phyloP scores from a whole-genome alignment of 2,113 vertebrate species.

The Menidia beryllina region DNA sequence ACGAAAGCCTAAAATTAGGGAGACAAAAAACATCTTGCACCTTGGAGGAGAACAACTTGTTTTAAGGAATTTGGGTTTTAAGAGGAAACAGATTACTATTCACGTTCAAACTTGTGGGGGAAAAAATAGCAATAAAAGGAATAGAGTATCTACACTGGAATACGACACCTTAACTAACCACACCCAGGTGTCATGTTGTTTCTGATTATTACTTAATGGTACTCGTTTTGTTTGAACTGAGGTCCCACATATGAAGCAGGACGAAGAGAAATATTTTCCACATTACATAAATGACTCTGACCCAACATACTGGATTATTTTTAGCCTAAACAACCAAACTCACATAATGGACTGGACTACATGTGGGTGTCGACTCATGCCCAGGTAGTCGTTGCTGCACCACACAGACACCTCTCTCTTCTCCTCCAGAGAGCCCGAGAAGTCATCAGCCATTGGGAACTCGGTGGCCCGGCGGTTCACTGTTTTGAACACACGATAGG shows the following conservation, averaged over 20 bases:
- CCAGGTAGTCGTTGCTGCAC: constrained; percentile 98
- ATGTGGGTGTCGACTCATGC: constrained; percentile 95
- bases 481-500: constrained; percentile 96
- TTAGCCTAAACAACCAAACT: constrained; percentile 37
- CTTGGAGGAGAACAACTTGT: background rate
- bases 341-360: constrained; percentile 91
- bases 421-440: constrained; percentile 83
- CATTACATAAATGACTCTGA: background rate
- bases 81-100: background rate
- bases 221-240: background rate
- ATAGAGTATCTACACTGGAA: background rate
- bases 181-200: constrained; percentile 18
- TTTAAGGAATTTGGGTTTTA: background rate
- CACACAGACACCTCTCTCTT: constrained; percentile 94
- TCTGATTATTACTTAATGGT: background rate
- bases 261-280: background rate
- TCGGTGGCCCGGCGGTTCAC: constrained; percentile 90
- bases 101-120: constrained; percentile 32
- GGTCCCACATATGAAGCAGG: background rate
- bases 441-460: constrained; percentile 97
- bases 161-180: constrained; percentile 14
- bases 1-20: background rate
- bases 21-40: background rate
- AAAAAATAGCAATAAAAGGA: constrained; percentile 1
- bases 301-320: background rate